Evolutionary conservation across 92 coral and sea anemone species (phyloP).

Genomic region (Porites lobata): DNA sequence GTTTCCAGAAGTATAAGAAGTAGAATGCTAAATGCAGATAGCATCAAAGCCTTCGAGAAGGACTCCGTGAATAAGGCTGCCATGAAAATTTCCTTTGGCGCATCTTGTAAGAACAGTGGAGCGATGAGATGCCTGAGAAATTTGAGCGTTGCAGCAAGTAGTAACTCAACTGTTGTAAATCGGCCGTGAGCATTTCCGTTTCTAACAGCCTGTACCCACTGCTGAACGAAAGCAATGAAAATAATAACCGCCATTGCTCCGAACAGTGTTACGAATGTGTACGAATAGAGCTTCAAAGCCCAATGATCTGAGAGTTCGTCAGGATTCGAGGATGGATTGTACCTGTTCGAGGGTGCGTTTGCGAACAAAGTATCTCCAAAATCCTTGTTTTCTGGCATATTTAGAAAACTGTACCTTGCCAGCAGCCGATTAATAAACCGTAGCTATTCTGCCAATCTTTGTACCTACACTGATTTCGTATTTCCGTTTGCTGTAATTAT

Average conservation of each 20-base stretch:
- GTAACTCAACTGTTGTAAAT: conserved; percentile 31
- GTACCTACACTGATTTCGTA: no score
- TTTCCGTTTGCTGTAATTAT: no score
- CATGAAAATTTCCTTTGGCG: neutral
- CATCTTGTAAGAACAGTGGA: neutral
- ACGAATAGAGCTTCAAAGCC: conserved; percentile 37
- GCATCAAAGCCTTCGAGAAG: neutral
- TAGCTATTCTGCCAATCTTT: no score
- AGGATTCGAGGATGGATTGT: neutral
- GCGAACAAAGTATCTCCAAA: neutral
- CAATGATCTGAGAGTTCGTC: conserved; percentile 5
- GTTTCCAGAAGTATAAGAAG: conserved; percentile 70
- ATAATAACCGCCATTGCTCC: conserved; percentile 6
- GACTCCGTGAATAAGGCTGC: neutral
- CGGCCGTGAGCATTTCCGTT: conserved; percentile 5
- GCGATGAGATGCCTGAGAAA: conserved; percentile 6
- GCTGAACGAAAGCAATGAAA: conserved; percentile 2
- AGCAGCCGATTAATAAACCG: no score
- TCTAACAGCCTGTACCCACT: neutral
- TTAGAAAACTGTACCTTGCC: no score
- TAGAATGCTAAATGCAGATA: conserved; percentile 76
- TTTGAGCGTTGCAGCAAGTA: conserved; percentile 28
- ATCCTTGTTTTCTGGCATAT: neutral
- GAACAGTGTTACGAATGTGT: conserved; percentile 23
- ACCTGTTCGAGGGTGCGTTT: neutral